A percentile compares a stretch with the other conserved stretches of the same genome.
These are phyloP conservation scores for Crossocerus cetratus DNA, from an alignment of 2,888 invertebrate genomes.

Conservation along the genomic window DNA sequence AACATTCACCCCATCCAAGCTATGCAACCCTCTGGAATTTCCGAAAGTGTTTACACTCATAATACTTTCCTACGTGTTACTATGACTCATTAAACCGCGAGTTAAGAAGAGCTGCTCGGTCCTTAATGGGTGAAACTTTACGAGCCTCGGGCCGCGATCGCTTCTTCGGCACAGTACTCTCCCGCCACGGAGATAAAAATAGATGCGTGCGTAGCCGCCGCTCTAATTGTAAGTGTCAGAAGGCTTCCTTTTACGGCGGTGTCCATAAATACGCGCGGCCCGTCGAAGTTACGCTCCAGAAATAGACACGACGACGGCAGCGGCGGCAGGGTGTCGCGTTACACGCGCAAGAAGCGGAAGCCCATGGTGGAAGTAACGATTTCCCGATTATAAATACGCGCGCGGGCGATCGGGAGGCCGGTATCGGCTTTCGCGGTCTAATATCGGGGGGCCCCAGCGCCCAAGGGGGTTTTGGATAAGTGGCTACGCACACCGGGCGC, in stretches of 20 bases:
- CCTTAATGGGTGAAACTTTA: no score
- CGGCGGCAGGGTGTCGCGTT: conserved; percentile 9
- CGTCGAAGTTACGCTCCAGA: conserved; percentile 18
- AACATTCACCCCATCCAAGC: no score
- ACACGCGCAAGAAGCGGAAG: conserved; percentile 8
- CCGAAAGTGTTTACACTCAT: no score
- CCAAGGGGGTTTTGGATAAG: conserved; percentile 28
- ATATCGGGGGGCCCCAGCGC: conserved; percentile 32
- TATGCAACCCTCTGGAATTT: no score
- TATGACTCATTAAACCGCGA: no score
- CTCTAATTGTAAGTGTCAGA: background rate
- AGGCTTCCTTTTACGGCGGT: background rate
- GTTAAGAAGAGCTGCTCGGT: no score
- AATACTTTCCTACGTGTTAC: no score
- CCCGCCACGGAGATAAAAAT: background rate
- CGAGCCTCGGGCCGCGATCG: no score
- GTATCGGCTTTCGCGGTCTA: conserved; percentile 46
- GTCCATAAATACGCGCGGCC: conserved; percentile 9
- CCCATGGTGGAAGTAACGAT: conserved; percentile 22
- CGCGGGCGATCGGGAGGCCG: conserved; percentile 22
- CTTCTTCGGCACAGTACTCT: background rate
- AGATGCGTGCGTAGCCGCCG: no score
- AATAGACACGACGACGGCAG: conserved; percentile 1
- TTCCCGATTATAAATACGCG: conserved; percentile 36
- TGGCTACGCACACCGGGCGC: conserved; percentile 19